These are phyloP conservation scores for Champsocephalus gunnari DNA, from an alignment of 2,797 vertebrate genomes.

Conservation along the genomic window DNA sequence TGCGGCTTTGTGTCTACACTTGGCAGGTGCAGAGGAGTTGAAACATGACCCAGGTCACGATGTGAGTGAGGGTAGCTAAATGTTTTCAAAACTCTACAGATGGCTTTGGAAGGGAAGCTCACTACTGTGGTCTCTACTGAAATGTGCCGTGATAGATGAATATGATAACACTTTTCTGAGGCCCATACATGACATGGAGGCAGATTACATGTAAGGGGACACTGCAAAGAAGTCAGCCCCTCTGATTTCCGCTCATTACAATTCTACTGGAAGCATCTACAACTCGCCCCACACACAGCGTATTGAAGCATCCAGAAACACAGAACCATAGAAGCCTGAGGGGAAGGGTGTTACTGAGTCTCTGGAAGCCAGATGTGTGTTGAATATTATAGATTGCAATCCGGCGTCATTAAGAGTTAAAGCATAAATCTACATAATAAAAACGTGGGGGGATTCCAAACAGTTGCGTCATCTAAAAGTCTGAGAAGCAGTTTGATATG, in stretches of 20 bases:
- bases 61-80: conserved; percentile 19
- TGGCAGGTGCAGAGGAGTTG: conserved; percentile 28
- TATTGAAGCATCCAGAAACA: conserved; percentile 54
- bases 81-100: conserved; percentile 26
- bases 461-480: conserved; percentile 45
- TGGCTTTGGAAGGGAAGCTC: conserved; percentile 19
- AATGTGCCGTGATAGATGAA: conserved; percentile 24
- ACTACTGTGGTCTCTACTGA: conserved; percentile 19
- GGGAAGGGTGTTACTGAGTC: conserved; percentile 39
- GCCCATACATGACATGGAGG: conserved; percentile 38
- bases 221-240: conserved; percentile 24
- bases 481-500: conserved; percentile 50
- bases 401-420: conserved; percentile 44
- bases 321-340: conserved; percentile 45
- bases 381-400: conserved; percentile 68
- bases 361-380: conserved; percentile 83
- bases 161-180: conserved; percentile 31
- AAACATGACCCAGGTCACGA: conserved; percentile 31
- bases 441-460: conserved; percentile 55
- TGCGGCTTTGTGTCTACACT: not conserved
- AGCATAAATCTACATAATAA: conserved; percentile 61
- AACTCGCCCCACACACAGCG: conserved; percentile 43
- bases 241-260: conserved; percentile 61
- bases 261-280: conserved; percentile 54
- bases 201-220: conserved; percentile 35